Evolutionary conservation across 2,797 vertebrate genomes (phyloP).

Genomic region (Xiphophorus birchmanni): DNA sequence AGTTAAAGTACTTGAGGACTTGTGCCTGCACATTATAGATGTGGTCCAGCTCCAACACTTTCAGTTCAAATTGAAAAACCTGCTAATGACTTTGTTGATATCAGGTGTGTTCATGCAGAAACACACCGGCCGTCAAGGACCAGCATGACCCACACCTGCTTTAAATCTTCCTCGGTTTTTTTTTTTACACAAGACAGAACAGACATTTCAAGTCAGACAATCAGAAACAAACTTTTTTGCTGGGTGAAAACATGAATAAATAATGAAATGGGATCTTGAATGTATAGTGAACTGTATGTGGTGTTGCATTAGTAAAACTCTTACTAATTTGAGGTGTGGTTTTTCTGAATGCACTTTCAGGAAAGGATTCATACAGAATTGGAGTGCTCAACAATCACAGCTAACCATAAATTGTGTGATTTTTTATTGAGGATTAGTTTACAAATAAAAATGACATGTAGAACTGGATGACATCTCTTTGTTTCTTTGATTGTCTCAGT

Average conservation of each 20-base stretch:
- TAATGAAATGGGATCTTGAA: constrained; percentile 66
- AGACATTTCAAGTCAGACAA: constrained; percentile 59
- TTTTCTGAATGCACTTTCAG: constrained; percentile 66
- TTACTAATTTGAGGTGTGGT: constrained; percentile 68
- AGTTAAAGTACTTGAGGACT: not conserved
- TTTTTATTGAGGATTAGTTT: constrained; percentile 41
- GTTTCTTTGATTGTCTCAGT: constrained; percentile 71
- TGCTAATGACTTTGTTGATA: not conserved
- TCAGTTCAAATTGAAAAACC: not conserved
- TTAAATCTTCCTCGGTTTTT: not conserved
- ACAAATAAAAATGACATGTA: constrained; percentile 58
- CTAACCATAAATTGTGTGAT: constrained; percentile 47
- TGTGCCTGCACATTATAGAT: not conserved
- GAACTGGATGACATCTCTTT: constrained; percentile 61
- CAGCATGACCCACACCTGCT: not conserved
- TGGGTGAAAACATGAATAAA: constrained; percentile 63
- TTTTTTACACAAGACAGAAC: constrained; percentile 26
- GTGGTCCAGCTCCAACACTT: not conserved
- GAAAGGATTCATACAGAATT: constrained; percentile 61
- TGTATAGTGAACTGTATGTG: constrained; percentile 61
- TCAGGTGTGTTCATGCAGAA: not conserved
- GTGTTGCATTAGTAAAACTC: constrained; percentile 69
- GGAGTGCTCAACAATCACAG: constrained; percentile 44
- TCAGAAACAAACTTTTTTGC: constrained; percentile 61
- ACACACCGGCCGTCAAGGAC: not conserved